Base-by-base conservation (phyloP, 37 sponge, comb jelly and placozoan species). In the Corticium candelabrum region DNA sequence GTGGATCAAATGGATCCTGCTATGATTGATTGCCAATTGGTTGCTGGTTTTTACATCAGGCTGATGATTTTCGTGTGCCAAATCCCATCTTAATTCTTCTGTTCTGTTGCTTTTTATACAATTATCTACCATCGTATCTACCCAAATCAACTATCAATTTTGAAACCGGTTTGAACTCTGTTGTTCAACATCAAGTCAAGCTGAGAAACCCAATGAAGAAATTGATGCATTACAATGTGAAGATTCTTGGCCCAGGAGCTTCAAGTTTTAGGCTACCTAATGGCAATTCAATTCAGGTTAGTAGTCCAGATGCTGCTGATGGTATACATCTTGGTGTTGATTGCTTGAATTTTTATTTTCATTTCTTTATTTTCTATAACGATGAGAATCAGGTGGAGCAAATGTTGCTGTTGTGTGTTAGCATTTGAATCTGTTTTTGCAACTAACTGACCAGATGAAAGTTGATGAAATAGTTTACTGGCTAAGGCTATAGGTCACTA, bases 61-160 rank as follows among this genome's bases (percentile, higher is more conserved):
- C 90, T n/a, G 85, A 40, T 78, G 94, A 93, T 40, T 57, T 93
- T 3, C 71, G 40, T 30, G 80, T 84, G 57, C 90, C 94, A n/a
- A 90, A 89, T 67, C 88, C 94, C 0, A 74, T 93, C 34, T 79
- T 69, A 35, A 74, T 90, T 71, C 69, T 93, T 7, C 76, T 93
- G 41, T 87, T 93, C 68, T 77, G 77, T 69, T 43, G 70, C 2
- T 80, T 84, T 41, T 88, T 93, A 68, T 93, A 83, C 76, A 40
- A 78, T 15, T 38, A 34, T n/a, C 77, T 90, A 40, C 88, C 88
- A 21, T 38, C 79, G 72, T 89, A 89, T 81, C 78, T 78, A 43
- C 82, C 85, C 1, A 41, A 31, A 0, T 33, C 74, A 34, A 80
- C 68, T 43, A 68, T 89, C 32, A 39, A 21, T 21, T 77, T 84